Base-by-base conservation (phyloP, 2,113 vertebrate genomes). In the Thamnaconus septentrionalis region DNA sequence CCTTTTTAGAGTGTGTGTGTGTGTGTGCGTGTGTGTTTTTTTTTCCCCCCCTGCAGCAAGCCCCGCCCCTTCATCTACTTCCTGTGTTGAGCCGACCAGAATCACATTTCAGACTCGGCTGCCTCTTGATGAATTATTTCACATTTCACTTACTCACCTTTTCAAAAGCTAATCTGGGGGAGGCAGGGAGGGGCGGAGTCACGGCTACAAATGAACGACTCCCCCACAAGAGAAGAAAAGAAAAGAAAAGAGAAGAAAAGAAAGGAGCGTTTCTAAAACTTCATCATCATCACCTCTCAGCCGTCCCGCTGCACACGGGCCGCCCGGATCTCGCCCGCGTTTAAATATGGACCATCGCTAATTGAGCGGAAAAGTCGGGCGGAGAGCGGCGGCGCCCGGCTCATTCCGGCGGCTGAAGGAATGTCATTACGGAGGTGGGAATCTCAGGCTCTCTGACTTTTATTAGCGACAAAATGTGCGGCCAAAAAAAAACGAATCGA, bases 121-220 rank as follows among this genome's bases (percentile, higher is more conserved):
- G 80, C 10, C 73, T 81, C 78, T 77, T 82, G 83, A 89, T 87
- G 84, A 87, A 89, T 79, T 82, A 87, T 87, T 87, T 87, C 87
- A 89, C 87, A 87, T 86, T 89, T 83, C 85, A 87, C 85, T 87
- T 87, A 82, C 85, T 87, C 76, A 85, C 87, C 87, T 87, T 89
- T 82, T 76, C 76, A 83, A 89, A 87, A 87, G 82, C 85, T 82
- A 81, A 87, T 89, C 85, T 48, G 10, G 7, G 6, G 6, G 8
- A 5, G 45, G 45, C 1, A 6, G 45, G 45, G 5, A 8, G 5
- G 45, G 45, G 8, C 5, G 45, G 45, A 46, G 45, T 75, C 74
- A 68, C 78, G 65, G 86, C 78, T 51, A 69, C 85, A 82, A 84
- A 84, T 82, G 85, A 84, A 79, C 74, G 64, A 71, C 59, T 74